Percentiles rank a stretch among this genome's conserved stretches.
These are phyloP conservation scores for Serilophus lunatus DNA, from an alignment of 2,113 vertebrate genomes.

Conservation along the genomic window DNA sequence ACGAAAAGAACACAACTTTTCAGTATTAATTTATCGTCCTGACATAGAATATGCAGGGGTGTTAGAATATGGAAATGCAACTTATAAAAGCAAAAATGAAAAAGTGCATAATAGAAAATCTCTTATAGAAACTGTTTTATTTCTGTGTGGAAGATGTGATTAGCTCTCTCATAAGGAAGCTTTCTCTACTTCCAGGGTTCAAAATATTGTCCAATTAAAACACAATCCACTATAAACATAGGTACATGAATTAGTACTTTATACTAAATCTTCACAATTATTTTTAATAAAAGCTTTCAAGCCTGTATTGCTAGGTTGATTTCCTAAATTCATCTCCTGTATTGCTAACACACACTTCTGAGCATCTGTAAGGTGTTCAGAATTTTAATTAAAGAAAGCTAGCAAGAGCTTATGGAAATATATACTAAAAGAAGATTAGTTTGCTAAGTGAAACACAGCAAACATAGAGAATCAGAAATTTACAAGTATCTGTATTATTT, in stretches of 20 bases:
- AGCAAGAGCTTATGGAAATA: background rate
- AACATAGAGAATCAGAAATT: background rate
- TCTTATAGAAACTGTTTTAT: background rate
- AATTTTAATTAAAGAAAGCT: background rate
- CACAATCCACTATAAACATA: background rate
- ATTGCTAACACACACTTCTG: background rate
- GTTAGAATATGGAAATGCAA: background rate
- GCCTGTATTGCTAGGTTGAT: background rate
- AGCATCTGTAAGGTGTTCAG: background rate
- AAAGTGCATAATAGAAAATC: background rate
- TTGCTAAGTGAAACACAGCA: background rate
- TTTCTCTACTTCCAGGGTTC: background rate
- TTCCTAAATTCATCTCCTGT: background rate
- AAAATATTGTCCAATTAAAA: constrained; percentile 2
- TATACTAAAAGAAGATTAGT: background rate
- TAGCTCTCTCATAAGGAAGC: background rate
- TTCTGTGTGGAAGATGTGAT: background rate
- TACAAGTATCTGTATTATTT: background rate
- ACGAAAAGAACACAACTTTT: background rate
- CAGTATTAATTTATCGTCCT: background rate
- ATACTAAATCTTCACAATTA: background rate
- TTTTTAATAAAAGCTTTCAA: constrained; percentile 5
- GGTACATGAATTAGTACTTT: background rate
- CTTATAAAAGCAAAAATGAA: background rate
- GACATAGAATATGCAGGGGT: too few species aligned